A percentile compares a stretch with the other conserved stretches of the same genome.
phyloP scores from a whole-genome alignment of 2,888 invertebrate species.

The Byasa hedistus region DNA sequence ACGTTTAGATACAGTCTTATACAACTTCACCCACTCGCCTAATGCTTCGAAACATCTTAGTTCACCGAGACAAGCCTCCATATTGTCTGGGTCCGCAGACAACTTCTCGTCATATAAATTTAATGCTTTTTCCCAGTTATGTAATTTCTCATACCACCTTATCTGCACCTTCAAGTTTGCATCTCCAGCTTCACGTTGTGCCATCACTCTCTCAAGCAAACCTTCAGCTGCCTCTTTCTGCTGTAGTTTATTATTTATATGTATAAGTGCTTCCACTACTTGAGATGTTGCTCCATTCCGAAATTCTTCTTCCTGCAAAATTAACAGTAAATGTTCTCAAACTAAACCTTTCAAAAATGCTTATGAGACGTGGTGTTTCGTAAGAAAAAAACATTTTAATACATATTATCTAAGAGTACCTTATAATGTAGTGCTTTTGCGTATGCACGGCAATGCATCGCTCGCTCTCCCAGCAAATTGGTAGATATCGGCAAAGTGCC shows the following conservation, averaged over 20 bases:
- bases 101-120: constrained; percentile 90
- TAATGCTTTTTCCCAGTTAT: constrained; percentile 98
- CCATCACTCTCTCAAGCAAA: constrained; percentile 92
- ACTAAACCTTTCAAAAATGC: background rate
- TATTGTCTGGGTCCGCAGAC: constrained; percentile 81
- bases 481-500: constrained; percentile 95
- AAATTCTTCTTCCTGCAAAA: constrained; percentile 91
- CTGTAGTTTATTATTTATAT: constrained; percentile 98
- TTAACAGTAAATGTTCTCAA: constrained; percentile 11
- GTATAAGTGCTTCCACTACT: constrained; percentile 95
- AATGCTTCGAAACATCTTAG: constrained; percentile 97
- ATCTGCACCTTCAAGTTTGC: constrained; percentile 82
- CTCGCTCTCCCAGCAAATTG: constrained; percentile 92
- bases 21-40: constrained; percentile 96
- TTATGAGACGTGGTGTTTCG: too few species aligned
- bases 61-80: constrained; percentile 92
- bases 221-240: constrained; percentile 99
- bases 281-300: constrained; percentile 89
- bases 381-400: background rate
- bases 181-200: constrained; percentile 84
- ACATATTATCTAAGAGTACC: constrained; percentile 40
- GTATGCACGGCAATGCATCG: constrained; percentile 94
- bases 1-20: constrained; percentile 87
- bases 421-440: constrained; percentile 83
- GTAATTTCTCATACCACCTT: constrained; percentile 98